These are phyloP conservation scores for Eristalis pertinax DNA, from an alignment of 2,888 invertebrate species.

Conservation along the genomic window DNA sequence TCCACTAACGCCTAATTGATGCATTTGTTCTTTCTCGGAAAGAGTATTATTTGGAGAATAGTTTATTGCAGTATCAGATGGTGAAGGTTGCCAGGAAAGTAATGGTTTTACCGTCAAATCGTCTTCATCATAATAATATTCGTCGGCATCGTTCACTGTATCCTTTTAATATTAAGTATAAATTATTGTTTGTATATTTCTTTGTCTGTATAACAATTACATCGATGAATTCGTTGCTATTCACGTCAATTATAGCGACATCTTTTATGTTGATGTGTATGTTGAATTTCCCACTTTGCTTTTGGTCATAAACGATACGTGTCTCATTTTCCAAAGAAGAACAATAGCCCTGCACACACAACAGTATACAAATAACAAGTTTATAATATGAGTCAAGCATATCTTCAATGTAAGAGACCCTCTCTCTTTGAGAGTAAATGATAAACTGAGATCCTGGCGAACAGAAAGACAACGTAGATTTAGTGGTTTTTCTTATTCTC, in stretches of 20 bases:
- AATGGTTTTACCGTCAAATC: constrained; percentile 79
- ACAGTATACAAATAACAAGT: not conserved
- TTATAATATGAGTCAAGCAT: not conserved
- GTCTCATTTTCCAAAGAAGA: constrained; percentile 17
- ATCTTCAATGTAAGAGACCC: not conserved
- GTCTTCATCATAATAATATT: constrained; percentile 80
- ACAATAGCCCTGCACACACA: constrained; percentile 7
- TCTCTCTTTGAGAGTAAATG: not conserved
- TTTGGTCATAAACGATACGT: constrained; percentile 84
- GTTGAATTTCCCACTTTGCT: constrained; percentile 90
- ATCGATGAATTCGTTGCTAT: constrained; percentile 76
- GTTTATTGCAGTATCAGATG: constrained; percentile 50
- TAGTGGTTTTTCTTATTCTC: not conserved
- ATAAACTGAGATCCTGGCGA: constrained; percentile 1
- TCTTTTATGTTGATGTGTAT: constrained; percentile 91
- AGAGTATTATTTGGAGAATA: not conserved
- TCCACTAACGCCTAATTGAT: not conserved
- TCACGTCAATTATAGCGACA: constrained; percentile 86
- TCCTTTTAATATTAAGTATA: constrained; percentile 78
- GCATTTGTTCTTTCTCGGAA: not conserved
- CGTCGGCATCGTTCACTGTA: constrained; percentile 75
- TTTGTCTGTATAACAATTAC: constrained; percentile 71
- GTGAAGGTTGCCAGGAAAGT: not conserved
- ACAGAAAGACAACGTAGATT: not conserved
- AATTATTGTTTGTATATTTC: constrained; percentile 29